Percentiles rank a stretch among this genome's conserved stretches.
Conservation (phyloP, 2,113 vertebrate genomes). For the Protomyctophum bolini region DNA sequence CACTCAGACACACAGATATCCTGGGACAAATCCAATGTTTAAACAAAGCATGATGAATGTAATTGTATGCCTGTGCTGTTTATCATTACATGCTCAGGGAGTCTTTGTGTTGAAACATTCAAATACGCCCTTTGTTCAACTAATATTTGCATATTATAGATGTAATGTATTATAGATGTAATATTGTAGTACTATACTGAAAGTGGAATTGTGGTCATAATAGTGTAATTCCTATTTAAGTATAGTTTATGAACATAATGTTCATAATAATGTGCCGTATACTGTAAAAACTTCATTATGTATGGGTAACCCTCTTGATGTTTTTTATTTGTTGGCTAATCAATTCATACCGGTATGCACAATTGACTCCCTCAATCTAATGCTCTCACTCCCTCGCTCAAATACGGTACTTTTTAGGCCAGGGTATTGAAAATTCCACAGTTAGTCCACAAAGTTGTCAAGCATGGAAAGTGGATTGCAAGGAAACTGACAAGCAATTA, state of each 20-base stretch:
- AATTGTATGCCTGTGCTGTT: conserved; percentile 16
- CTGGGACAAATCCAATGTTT: conserved; percentile 39
- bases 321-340: conserved; percentile 18
- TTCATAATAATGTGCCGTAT: neutral
- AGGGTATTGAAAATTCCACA: conserved; percentile 31
- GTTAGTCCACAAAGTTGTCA: conserved; percentile 55
- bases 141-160: neutral
- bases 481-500: conserved; percentile 72
- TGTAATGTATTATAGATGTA: too few species aligned
- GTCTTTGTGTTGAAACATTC: conserved; percentile 27
- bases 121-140: conserved; percentile 15
- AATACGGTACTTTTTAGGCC: neutral
- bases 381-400: conserved; percentile 8
- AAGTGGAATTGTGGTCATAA: too few species aligned
- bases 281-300: neutral
- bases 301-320: neutral
- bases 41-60: conserved; percentile 42
- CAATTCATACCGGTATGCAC: conserved; percentile 27
- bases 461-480: conserved; percentile 51
- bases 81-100: conserved; percentile 20
- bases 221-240: too few species aligned
- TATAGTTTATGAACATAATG: neutral
- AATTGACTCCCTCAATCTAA: neutral
- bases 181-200: too few species aligned
- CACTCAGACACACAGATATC: conserved; percentile 22